Conservation (phyloP, 2,888 invertebrate genomes). For the Tetropium fuscum region DNA sequence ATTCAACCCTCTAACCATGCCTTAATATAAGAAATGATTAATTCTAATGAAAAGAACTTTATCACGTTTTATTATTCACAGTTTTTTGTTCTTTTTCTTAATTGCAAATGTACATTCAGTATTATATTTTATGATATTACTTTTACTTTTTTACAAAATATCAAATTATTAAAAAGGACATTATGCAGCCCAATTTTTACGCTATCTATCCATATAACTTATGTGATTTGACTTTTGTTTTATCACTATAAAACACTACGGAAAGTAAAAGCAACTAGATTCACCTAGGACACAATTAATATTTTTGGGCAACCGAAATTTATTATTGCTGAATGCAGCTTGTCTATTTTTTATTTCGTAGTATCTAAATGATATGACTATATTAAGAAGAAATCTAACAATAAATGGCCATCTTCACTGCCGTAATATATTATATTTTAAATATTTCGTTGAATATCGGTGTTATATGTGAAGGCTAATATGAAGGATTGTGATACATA, state of each 20-base stretch:
- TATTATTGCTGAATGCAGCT: too few relatives aligned
- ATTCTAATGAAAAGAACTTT: too few relatives aligned
- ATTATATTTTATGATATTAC: neutral
- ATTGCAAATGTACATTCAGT: neutral
- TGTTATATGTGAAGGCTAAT: too few relatives aligned
- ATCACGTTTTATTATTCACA: too few relatives aligned
- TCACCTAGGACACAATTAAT: too few relatives aligned
- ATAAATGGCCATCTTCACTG: too few relatives aligned
- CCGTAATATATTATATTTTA: too few relatives aligned
- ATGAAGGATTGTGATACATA: conserved; percentile 5
- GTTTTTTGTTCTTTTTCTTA: neutral
- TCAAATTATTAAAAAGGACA: neutral
- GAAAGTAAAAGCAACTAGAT: neutral
- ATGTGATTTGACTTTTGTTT: neutral
- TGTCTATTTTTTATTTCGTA: too few relatives aligned
- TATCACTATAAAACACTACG: neutral
- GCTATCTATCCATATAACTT: neutral
- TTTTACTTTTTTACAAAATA: neutral
- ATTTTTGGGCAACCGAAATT: too few relatives aligned
- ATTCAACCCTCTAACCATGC: neutral
- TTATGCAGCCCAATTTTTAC: neutral
- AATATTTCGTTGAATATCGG: too few relatives aligned
- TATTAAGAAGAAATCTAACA: too few relatives aligned
- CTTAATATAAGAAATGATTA: neutral
- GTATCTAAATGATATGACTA: too few relatives aligned